Evolutionary conservation across 2,113 vertebrate genomes (phyloP).

Genomic region (Seriola aureovittata): DNA sequence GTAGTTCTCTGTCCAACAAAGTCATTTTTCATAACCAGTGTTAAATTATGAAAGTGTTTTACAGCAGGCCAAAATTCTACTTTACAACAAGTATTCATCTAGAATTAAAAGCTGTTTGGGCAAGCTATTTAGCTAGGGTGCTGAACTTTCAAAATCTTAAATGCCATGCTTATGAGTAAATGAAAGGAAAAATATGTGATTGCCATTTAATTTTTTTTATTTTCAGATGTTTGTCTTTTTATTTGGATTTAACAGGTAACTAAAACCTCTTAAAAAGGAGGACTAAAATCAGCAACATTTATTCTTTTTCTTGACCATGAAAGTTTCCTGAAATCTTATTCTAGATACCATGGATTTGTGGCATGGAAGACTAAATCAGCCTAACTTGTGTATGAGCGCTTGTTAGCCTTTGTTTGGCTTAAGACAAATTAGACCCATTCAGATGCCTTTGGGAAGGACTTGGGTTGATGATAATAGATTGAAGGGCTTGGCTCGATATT

Average conservation of each 20-base stretch:
- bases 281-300: background rate
- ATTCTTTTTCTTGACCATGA: background rate
- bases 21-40: background rate
- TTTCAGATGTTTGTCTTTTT: background rate
- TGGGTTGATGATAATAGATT: background rate
- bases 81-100: background rate
- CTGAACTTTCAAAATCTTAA: too few relatives aligned
- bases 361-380: conserved; percentile 34
- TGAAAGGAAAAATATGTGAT: background rate
- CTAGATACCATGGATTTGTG: conserved; percentile 24
- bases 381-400: background rate
- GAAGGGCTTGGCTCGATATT: background rate
- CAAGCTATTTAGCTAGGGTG: too few relatives aligned
- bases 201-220: background rate
- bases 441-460: background rate
- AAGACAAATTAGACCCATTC: background rate
- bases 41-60: background rate
- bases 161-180: too few relatives aligned
- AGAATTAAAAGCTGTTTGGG: background rate
- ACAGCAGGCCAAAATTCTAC: background rate
- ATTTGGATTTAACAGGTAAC: background rate
- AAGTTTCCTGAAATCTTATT: background rate
- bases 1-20: conserved; percentile 1
- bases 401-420: background rate
- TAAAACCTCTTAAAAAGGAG: background rate